Base-by-base conservation (phyloP, 2,888 invertebrate genomes). In the Hydraecia micacea region DNA sequence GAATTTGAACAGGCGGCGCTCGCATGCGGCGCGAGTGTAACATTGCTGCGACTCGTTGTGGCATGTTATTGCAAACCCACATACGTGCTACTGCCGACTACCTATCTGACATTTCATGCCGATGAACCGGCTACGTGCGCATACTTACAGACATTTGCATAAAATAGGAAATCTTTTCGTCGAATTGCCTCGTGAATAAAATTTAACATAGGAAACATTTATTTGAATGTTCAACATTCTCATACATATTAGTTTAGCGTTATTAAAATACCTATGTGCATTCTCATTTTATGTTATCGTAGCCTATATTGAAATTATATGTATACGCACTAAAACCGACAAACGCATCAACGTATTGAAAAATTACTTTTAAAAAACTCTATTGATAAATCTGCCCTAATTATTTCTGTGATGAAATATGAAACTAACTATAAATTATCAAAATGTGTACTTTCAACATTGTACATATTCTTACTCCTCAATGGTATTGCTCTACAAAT, bases 1-100 rank as follows among this genome's bases (percentile, higher is more conserved):
- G 95, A 94, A 95, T 95, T 94, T 93, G 95, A 94, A 93, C 95
- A 94, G 94, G 91, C 94, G 93, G 95, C 88, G 92, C 92, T 94
- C 93, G 93, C 94, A 93, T 94, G 91, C 93, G 93, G 93, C 92
- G 93, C 95, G 95, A 93, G 94, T 94, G 95, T 95, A 95, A 94
- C 96, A 96, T 96, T 93, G 95, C 96, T 95, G 93, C 93, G 94
- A 96, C 94, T 95, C 95, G 93, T 95, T 94, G 96, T 93, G 96
- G 96, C 95, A 96, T 97, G 96, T 97, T 97, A 97, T 97, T 97
- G 96, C 96, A 94, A 96, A 95, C 95, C 95, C 94, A 94, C 96
- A 95, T 96, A 96, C 95, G 94, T 95, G 94, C 92, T 92, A 88
- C 93, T 91, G 93, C 94, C 93, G 95, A 94, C 95, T 95, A 93